Evolutionary conservation across 2,888 invertebrate species (phyloP).

Genomic region (Melanostoma mellinum): DNA sequence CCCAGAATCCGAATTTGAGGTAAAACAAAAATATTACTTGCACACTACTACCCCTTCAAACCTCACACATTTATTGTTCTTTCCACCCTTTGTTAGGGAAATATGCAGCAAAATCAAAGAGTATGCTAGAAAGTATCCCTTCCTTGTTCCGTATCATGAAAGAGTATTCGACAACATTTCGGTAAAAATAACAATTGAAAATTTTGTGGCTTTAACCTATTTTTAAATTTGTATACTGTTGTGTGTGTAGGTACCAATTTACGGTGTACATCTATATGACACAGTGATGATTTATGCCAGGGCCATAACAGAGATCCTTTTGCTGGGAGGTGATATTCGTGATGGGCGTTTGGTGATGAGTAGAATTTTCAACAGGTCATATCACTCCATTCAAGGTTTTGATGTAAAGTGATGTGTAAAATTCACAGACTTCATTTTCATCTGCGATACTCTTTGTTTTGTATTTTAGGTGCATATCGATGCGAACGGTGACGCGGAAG

Average conservation of each 20-base stretch:
- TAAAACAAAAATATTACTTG: conserved; percentile 83
- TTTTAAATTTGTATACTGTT: background rate
- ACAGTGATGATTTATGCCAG: conserved; percentile 93
- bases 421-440: background rate
- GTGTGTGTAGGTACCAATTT: conserved; percentile 86
- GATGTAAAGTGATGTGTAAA: conserved; percentile 83
- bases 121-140: conserved; percentile 88
- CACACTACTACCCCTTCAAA: background rate
- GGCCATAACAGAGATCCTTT: conserved; percentile 89
- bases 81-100: conserved; percentile 82
- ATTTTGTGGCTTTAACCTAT: background rate
- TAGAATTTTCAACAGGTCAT: conserved; percentile 89
- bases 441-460: conserved; percentile 3
- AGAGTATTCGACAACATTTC: conserved; percentile 88
- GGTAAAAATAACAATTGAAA: conserved; percentile 78
- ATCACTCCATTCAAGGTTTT: conserved; percentile 90
- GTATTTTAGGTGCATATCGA: conserved; percentile 90
- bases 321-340: conserved; percentile 86
- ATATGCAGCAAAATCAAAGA: conserved; percentile 88
- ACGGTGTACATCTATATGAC: conserved; percentile 93
- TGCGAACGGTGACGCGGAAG: conserved; percentile 93
- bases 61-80: conserved; percentile 42
- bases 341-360: conserved; percentile 90
- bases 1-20: conserved; percentile 89
- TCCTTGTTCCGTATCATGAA: conserved; percentile 90